Percentiles rank a stretch among this genome's conserved stretches.
Evolutionary conservation across 2,797 vertebrate species (phyloP).

Genomic region (Acrocephalus scirpaceus): DNA sequence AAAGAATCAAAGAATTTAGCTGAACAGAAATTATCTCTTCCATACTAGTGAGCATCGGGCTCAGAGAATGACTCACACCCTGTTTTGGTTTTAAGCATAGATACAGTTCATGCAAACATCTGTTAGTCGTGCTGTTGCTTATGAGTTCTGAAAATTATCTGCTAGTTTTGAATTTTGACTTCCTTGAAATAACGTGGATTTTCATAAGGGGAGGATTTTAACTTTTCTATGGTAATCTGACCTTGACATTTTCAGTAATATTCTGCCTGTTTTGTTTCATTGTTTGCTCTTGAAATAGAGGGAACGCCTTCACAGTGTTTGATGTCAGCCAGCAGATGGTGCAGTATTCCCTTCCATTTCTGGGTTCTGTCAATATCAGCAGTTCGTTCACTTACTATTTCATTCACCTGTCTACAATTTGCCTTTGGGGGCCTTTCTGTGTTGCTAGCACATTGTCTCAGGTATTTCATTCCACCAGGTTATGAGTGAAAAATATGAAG

Average conservation of each 20-base stretch:
- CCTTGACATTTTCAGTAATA: background rate
- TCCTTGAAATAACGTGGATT: background rate
- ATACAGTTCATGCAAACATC: background rate
- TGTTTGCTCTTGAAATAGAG: background rate
- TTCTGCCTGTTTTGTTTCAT: background rate
- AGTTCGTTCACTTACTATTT: background rate
- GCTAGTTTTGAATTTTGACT: background rate
- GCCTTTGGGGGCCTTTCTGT: background rate
- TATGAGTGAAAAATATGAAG: background rate
- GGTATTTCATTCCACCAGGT: background rate
- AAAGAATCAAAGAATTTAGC: background rate
- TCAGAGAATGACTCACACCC: background rate
- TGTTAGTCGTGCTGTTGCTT: background rate
- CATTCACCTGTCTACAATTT: background rate
- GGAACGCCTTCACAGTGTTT: background rate
- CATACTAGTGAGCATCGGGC: rapidly evolving
- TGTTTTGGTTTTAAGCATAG: background rate
- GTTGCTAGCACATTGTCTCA: background rate
- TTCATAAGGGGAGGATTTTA: background rate
- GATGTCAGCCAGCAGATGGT: conserved; percentile 54
- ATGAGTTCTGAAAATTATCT: background rate
- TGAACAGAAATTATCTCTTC: background rate
- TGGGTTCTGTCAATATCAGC: background rate
- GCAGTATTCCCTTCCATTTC: conserved; percentile 42
- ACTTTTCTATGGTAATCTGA: background rate